Evolutionary conservation across 2,888 invertebrate species (phyloP).

Genomic region (Melanostoma mellinum): DNA sequence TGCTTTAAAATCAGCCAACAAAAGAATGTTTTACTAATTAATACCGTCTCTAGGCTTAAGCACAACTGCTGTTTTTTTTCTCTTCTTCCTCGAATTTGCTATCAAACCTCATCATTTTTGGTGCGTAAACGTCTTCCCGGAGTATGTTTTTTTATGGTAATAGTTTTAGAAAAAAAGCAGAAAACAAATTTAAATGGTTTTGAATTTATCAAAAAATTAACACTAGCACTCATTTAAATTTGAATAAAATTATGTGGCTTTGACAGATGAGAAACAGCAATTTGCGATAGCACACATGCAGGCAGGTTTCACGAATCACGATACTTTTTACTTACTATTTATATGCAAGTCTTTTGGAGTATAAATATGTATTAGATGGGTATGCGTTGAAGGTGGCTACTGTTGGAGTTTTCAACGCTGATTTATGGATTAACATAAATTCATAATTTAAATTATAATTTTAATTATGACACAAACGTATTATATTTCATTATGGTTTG

Average conservation of each 20-base stretch:
- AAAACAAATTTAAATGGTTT: constrained; percentile 41
- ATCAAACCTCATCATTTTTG: constrained; percentile 20
- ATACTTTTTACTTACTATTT: too few relatives aligned
- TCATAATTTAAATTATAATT: constrained; percentile 70
- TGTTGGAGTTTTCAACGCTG: constrained; percentile 71
- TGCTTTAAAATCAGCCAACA: constrained; percentile 41
- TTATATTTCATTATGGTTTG: constrained; percentile 9
- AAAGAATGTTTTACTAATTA: constrained; percentile 61
- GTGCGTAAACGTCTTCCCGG: constrained; percentile 13
- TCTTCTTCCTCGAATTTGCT: constrained; percentile 11
- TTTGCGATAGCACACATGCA: too few relatives aligned
- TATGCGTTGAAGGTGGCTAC: constrained; percentile 57
- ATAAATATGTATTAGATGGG: constrained; percentile 2
- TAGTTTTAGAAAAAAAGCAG: neutral
- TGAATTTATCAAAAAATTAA: constrained; percentile 38
- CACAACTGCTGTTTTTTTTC: constrained; percentile 22
- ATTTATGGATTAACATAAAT: constrained; percentile 66
- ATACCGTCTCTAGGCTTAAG: constrained; percentile 40
- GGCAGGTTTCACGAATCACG: too few relatives aligned
- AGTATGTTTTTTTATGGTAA: neutral
- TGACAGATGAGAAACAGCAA: neutral
- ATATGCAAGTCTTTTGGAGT: neutral
- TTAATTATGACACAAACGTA: constrained; percentile 61
- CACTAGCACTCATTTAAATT: constrained; percentile 46
- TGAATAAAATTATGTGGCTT: constrained; percentile 54